Evolutionary conservation across 2,888 invertebrate species (phyloP).

Genomic region (Argyresthia albistria): DNA sequence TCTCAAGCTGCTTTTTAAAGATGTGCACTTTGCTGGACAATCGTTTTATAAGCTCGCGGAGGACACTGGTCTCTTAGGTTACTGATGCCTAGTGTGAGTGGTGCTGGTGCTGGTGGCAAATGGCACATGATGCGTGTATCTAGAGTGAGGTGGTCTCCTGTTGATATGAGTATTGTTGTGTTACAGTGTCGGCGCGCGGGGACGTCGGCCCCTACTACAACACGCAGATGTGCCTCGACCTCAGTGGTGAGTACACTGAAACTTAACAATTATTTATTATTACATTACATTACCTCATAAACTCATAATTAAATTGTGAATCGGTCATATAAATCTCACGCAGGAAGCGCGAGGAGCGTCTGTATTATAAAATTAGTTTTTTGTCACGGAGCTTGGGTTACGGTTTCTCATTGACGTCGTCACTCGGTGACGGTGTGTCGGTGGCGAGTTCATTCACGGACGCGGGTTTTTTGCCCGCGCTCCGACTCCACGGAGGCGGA

Average conservation of each 20-base stretch:
- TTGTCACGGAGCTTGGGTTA: slow-evolving; percentile 17
- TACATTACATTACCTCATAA: slow-evolving; percentile 10
- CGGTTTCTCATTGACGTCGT: neutral
- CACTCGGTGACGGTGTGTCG: neutral
- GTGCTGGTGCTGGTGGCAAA: neutral
- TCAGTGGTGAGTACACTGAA: slow-evolving; percentile 47
- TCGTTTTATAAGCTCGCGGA: no score
- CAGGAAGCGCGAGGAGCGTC: slow-evolving; percentile 18
- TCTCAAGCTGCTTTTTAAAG: no score
- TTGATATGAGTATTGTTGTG: slow-evolving; percentile 16
- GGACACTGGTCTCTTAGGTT: no score
- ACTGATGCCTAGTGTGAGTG: no score
- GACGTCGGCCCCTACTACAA: slow-evolving; percentile 64
- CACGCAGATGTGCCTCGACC: slow-evolving; percentile 67
- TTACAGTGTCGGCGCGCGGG: slow-evolving; percentile 64
- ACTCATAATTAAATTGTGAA: slow-evolving; percentile 10
- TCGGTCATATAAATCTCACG: slow-evolving; percentile 26
- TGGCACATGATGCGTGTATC: neutral
- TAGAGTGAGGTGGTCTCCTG: neutral
- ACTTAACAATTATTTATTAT: no score
- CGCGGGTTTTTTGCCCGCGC: neutral
- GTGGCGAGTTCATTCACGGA: neutral
- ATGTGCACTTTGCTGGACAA: no score
- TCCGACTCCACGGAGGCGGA: neutral
- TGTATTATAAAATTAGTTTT: slow-evolving; percentile 33